Percentiles rank a stretch among this genome's conserved stretches.
phyloP scores from a whole-genome alignment of 1,140 invertebrate genomes.

The Drosophila azteca region DNA sequence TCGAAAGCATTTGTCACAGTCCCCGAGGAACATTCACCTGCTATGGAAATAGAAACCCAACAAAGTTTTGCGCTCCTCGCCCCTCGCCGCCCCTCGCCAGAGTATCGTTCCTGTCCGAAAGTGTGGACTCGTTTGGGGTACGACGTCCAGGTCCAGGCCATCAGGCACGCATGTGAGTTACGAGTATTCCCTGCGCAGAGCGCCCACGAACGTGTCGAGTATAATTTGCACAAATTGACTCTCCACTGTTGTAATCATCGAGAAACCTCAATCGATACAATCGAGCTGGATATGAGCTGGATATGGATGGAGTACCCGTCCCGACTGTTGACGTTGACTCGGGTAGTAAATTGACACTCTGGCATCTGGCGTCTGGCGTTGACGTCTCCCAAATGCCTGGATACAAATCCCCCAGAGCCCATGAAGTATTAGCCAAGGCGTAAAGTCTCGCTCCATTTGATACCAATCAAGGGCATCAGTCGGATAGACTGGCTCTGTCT shows the following conservation, averaged over 20 bases:
- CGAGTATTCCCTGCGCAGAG: constrained; percentile 6
- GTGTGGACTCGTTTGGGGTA: too few species aligned
- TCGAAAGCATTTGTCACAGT: constrained; percentile 51
- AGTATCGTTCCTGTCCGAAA: background rate
- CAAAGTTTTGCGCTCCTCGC: constrained; percentile 8
- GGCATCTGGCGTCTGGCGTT: constrained; percentile 29
- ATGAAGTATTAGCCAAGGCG: constrained; percentile 19
- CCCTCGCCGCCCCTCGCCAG: background rate
- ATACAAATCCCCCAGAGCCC: constrained; percentile 44
- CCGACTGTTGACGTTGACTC: constrained; percentile 12
- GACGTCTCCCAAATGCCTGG: constrained; percentile 31
- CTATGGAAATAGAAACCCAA: constrained; percentile 27
- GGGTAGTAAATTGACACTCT: constrained; percentile 47
- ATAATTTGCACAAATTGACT: constrained; percentile 57
- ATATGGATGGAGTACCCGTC: too few species aligned
- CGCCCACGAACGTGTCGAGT: constrained; percentile 34
- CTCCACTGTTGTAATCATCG: constrained; percentile 37
- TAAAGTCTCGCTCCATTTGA: constrained; percentile 34
- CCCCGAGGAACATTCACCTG: constrained; percentile 41
- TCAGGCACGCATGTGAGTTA: constrained; percentile 9
- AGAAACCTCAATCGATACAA: constrained; percentile 16
- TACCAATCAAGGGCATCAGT: constrained; percentile 59
- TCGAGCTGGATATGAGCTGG: too few species aligned
- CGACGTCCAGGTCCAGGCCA: too few species aligned
- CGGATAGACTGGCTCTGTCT: constrained; percentile 17